Conservation (phyloP, 2,113 vertebrate species). For the Aleadryas rufinucha region DNA sequence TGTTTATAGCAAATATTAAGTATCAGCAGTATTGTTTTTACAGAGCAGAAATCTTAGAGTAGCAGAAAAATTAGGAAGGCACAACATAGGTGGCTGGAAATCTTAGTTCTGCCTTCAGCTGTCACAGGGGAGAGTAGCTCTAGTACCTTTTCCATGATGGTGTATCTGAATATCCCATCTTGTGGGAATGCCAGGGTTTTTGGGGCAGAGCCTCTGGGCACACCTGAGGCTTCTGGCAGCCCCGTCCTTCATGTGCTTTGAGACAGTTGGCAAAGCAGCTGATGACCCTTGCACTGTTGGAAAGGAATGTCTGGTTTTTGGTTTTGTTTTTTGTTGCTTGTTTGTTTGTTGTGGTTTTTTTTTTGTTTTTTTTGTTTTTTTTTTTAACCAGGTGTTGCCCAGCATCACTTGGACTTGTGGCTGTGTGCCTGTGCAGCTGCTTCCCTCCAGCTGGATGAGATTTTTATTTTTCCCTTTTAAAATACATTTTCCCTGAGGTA, state of each 20-base stretch:
- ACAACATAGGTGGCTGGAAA: background rate
- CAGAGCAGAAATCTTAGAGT: background rate
- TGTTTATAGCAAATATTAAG: background rate
- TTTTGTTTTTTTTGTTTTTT: background rate
- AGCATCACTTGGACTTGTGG: background rate
- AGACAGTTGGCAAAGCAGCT: background rate
- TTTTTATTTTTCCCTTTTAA: background rate
- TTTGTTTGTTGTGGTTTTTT: too few relatives aligned
- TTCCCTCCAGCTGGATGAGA: background rate
- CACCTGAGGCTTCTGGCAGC: fast-evolving
- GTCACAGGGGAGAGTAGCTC: background rate
- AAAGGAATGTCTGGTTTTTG: background rate
- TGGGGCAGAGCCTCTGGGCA: background rate
- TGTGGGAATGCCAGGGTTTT: background rate
- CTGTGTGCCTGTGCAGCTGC: fast-evolving
- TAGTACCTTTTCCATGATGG: background rate
- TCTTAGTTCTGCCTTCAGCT: background rate
- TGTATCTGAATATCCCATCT: background rate
- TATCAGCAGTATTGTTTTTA: background rate
- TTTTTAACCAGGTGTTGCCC: background rate
- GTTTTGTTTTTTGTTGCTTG: too few relatives aligned
- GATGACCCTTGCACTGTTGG: fast-evolving
- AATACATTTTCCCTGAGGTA: background rate
- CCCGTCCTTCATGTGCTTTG: fast-evolving
- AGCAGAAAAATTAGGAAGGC: background rate